A percentile compares a stretch with the other conserved stretches of the same genome.
Evolutionary conservation across 2,113 vertebrate species (phyloP).

Genomic region (Charadrius vociferus): DNA sequence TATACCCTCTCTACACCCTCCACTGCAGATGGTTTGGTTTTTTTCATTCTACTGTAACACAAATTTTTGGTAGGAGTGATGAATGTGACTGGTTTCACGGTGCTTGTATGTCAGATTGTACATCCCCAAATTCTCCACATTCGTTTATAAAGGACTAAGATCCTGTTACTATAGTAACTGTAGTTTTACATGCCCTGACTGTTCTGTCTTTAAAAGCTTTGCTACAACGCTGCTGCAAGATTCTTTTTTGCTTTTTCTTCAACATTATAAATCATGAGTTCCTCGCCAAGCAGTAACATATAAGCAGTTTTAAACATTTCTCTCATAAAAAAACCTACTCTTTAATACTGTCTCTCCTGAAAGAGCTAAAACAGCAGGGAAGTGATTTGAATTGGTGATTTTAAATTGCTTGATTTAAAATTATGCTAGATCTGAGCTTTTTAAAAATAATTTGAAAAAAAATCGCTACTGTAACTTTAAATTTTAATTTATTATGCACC

Average conservation of each 20-base stretch:
- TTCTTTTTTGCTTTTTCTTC: background rate
- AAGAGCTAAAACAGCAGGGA: background rate
- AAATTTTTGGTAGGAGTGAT: background rate
- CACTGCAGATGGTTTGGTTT: background rate
- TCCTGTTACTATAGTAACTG: constrained; percentile 61
- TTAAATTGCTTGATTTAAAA: background rate
- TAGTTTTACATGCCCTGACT: constrained; percentile 16
- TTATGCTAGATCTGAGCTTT: background rate
- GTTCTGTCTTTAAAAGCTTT: constrained; percentile 38
- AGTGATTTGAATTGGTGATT: background rate
- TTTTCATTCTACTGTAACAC: background rate
- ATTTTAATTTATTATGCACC: background rate
- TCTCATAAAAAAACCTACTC: background rate
- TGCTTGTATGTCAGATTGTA: background rate
- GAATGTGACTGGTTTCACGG: background rate
- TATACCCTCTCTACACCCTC: background rate
- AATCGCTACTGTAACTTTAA: background rate
- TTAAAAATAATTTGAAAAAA: background rate
- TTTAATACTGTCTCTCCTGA: background rate
- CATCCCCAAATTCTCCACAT: background rate
- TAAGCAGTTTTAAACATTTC: background rate
- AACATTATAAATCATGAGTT: background rate
- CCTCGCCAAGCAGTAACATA: background rate
- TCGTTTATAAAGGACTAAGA: constrained; percentile 42
- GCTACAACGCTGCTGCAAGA: background rate